These are phyloP conservation scores for Idaea aversata DNA, from an alignment of 2,888 invertebrate genomes.

Conservation along the genomic window DNA sequence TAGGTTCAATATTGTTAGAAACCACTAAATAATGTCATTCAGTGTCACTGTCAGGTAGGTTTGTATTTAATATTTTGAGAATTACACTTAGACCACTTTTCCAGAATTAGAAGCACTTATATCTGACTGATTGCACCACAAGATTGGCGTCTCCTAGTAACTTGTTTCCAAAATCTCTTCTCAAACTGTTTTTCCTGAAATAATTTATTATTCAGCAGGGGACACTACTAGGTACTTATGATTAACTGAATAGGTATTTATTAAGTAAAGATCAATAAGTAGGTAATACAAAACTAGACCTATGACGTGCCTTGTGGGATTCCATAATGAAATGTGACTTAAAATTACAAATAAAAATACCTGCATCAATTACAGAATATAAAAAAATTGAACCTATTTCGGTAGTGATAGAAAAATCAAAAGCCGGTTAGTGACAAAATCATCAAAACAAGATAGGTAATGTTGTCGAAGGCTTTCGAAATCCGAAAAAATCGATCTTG, in stretches of 20 bases:
- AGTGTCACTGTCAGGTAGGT: neutral
- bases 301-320: neutral
- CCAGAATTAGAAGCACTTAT: slow-evolving; percentile 33
- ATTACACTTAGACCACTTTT: slow-evolving; percentile 14
- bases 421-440: neutral
- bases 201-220: neutral
- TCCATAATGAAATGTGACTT: neutral
- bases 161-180: slow-evolving; percentile 89
- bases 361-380: neutral
- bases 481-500: neutral
- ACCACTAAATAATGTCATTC: neutral
- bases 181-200: slow-evolving; percentile 87
- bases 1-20: neutral
- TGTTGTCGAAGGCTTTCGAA: neutral
- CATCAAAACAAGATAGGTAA: neutral
- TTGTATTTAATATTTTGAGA: neutral
- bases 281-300: neutral
- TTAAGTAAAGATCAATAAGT: neutral
- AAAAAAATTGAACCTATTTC: neutral
- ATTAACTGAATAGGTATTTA: neutral
- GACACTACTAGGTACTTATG: too few relatives aligned
- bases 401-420: neutral
- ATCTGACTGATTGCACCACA: slow-evolving; percentile 73
- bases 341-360: neutral
- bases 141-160: slow-evolving; percentile 85